Evolutionary conservation across 2,113 vertebrate genomes (phyloP), one percentile per base, ranked within the genome.

Genomic region (Campylorhamphus procurvoides): DNA sequence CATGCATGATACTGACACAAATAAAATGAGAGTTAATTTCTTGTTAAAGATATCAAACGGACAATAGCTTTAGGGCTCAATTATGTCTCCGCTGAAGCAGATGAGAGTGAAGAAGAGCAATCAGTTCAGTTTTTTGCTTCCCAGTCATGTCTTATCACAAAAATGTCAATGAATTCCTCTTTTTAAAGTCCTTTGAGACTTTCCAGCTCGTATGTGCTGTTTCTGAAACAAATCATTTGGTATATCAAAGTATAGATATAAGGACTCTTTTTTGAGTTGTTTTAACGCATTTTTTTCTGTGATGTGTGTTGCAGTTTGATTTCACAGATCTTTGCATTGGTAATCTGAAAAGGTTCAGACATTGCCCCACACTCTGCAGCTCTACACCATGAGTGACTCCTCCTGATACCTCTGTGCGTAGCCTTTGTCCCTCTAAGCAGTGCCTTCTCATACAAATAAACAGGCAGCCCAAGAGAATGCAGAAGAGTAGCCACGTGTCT

Each of bases 1-100:
- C 78, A 39, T 80, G 19, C 33, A 47, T 49, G 22, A 14, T 76
- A 35, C 31, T 68, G 74, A 60, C 53, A 87, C 42, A 87, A 91
- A 76, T 69, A 69, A 87, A 85, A 33, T 69, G 74, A 89, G 66
- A 83, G 50, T 74, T 94, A 95, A 93, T 91, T 94, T 94, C 89
- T 87, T 66, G 11, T 75, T 91, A 83, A 83, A 79, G 53, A 76
- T 76, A 62, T 69, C 89, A 87, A 76, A 83, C 1, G 7, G 31
- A 56, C 62, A 82, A 59, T 85, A 76, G 74, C 66, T 87, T 91
- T 58, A 80, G 53, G 93, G 71, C 58, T 95, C 71, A 85, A 47
- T 93, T 91, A 69, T 85, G 12, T 53, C 60, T 91, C 49, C 93
- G 58, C 17, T 83, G 62, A 95, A 82, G 58, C 14, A 89, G 71